Conservation (phyloP, 1,140 invertebrate genomes). For the Eueides isabella region DNA sequence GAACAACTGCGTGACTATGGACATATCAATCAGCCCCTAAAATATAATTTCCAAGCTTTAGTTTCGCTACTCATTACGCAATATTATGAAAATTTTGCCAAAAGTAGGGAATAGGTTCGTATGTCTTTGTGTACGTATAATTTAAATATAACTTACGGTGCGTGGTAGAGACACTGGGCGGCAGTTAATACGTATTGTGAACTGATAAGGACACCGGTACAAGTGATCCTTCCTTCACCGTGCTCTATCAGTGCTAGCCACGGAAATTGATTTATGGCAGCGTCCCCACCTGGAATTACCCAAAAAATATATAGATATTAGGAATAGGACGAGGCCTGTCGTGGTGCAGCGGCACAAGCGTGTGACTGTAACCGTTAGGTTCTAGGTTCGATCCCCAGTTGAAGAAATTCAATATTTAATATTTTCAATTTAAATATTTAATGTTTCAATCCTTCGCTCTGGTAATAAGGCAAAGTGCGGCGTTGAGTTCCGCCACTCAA, state of each 20-base stretch:
- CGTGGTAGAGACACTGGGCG: conserved; percentile 54
- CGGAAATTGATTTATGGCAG: conserved; percentile 56
- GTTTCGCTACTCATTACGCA: neutral
- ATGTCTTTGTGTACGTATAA: too few species aligned
- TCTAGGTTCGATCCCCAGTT: too few species aligned
- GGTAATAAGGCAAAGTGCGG: too few species aligned
- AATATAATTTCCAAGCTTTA: neutral
- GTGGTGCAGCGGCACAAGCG: too few species aligned
- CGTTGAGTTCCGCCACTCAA: too few species aligned
- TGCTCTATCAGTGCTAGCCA: conserved; percentile 63
- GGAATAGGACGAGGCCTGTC: too few species aligned
- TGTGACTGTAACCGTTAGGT: too few species aligned
- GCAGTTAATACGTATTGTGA: conserved; percentile 61
- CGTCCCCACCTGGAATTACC: conserved; percentile 51
- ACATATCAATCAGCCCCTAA: too few species aligned
- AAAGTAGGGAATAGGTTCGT: neutral
- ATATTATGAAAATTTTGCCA: neutral
- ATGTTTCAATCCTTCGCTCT: too few species aligned
- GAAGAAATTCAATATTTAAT: too few species aligned
- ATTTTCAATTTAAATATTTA: too few species aligned
- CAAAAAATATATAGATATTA: neutral
- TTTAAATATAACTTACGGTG: conserved; percentile 62
- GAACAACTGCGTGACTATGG: too few species aligned
- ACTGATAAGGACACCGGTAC: conserved; percentile 63
- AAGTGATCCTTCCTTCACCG: conserved; percentile 48